Evolutionary conservation across 2,113 vertebrate species (phyloP).

Genomic region (Zosterops pallidus): DNA sequence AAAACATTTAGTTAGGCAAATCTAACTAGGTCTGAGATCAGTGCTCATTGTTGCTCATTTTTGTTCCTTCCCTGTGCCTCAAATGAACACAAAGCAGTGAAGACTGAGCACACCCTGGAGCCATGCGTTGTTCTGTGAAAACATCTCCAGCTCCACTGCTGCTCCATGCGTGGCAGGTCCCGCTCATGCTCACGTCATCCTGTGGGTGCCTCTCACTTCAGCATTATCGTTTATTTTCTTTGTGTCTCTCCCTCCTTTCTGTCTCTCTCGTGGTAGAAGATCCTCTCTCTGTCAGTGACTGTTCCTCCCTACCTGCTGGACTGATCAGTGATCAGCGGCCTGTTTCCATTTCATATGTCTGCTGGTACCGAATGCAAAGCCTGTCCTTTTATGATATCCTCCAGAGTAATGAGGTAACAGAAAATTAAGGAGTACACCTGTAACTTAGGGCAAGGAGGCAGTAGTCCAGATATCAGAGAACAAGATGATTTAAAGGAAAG

Average conservation of each 20-base stretch:
- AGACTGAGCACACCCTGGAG: neutral
- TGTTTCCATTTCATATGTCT: constrained; percentile 83
- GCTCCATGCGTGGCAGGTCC: constrained; percentile 2
- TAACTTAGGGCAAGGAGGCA: neutral
- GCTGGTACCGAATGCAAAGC: constrained; percentile 86
- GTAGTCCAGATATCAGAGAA: neutral
- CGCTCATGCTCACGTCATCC: constrained; percentile 7
- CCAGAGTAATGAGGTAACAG: constrained; percentile 86
- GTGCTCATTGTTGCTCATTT: neutral
- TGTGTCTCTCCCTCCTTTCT: constrained; percentile 70
- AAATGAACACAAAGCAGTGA: neutral
- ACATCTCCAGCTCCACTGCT: constrained; percentile 38
- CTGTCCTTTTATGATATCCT: constrained; percentile 87
- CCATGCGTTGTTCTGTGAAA: neutral
- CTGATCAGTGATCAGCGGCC: constrained; percentile 81
- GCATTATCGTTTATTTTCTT: constrained; percentile 68
- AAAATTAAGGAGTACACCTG: constrained; percentile 24
- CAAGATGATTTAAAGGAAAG: neutral
- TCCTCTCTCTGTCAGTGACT: constrained; percentile 82
- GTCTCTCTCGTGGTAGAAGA: constrained; percentile 81
- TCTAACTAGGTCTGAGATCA: neutral
- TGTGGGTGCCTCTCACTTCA: constrained; percentile 39
- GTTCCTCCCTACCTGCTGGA: constrained; percentile 77
- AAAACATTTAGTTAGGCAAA: neutral
- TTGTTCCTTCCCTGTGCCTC: neutral